Base-by-base conservation (phyloP, 1,140 invertebrate species). In the Gryon sp. region DNA sequence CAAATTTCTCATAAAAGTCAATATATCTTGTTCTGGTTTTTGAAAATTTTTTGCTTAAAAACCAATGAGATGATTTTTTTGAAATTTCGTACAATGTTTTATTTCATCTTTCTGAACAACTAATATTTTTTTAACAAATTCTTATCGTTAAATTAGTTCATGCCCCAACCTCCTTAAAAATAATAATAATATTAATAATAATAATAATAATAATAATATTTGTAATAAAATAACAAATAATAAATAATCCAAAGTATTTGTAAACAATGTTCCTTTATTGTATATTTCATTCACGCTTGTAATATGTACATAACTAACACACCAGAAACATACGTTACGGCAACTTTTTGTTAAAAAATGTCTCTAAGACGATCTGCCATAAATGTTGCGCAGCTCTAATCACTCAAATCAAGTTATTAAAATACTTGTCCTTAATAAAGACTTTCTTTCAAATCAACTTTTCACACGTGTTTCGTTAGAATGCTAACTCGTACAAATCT, bases 251-350 rank as follows among this genome's bases (percentile, higher is more conserved):
- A 50, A 15, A 30, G 73, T 26, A 46, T 76, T 82, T 86, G 85
- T 85, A 86, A 86, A 86, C 82, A 84, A 82, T 84, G 78, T 84
- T 85, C 82, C 75, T 86, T 86, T 86, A 85, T 86, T 86, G 78
- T 86, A 76, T 85, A 82, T 78, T 83, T 82, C 76, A 78, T 82
- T 84, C 81, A 76, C 70, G 68, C 81, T 20, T 70, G 63, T 81
- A 78, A 36, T 70, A 73, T 48, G 59, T 63, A 73, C 68, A 73
- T 48, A 15, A 38, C 57, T 50, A 73, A 63, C 57, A 57, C 22
- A 41, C 68, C 50, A 73, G 50, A 15, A 72, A 72, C 50, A 73
- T 48, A 63, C 68, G 30, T 63, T 38, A 62, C 41, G 30, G 30
- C 18, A 48, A 40, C 43, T 32, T 63, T 57, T 34, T n/a, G n/a